phyloP scores from a whole-genome alignment of 2,888 invertebrate genomes.

The Acleris cristana region DNA sequence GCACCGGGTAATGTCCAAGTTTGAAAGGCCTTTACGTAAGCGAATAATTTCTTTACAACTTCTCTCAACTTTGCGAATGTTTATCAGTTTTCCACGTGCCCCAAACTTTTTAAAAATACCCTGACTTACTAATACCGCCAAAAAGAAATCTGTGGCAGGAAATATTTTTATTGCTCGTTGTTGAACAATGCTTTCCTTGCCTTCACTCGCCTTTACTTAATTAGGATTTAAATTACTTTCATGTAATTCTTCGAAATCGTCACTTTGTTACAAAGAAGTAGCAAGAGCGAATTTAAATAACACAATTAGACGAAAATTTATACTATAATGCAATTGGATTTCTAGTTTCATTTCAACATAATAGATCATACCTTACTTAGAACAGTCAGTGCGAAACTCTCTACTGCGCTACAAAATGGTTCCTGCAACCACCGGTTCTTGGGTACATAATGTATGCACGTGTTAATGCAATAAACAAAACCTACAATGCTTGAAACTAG shows the following conservation, averaged over 20 bases:
- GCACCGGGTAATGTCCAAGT: background rate
- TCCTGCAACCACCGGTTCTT: background rate
- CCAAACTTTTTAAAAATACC: background rate
- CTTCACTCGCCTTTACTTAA: background rate
- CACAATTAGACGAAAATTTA: background rate
- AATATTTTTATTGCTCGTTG: background rate
- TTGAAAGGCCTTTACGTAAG: background rate
- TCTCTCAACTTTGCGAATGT: background rate
- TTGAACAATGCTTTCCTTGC: background rate
- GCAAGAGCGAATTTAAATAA: background rate
- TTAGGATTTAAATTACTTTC: background rate
- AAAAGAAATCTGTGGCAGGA: background rate
- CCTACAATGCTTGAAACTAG: constrained; percentile 19
- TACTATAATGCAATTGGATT: background rate
- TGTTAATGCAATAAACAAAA: background rate
- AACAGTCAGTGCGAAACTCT: too few species aligned
- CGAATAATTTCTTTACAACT: background rate
- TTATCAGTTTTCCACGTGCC: background rate
- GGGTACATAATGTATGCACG: background rate
- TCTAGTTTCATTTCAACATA: background rate
- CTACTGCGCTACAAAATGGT: too few species aligned
- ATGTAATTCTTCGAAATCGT: background rate
- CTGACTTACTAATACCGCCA: background rate
- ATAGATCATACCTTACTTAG: background rate
- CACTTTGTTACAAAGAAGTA: too few species aligned